Percentiles rank a stretch among this genome's conserved stretches.
These are phyloP conservation scores for Uria lomvia DNA, from an alignment of 2,113 vertebrate genomes.

Conservation along the genomic window DNA sequence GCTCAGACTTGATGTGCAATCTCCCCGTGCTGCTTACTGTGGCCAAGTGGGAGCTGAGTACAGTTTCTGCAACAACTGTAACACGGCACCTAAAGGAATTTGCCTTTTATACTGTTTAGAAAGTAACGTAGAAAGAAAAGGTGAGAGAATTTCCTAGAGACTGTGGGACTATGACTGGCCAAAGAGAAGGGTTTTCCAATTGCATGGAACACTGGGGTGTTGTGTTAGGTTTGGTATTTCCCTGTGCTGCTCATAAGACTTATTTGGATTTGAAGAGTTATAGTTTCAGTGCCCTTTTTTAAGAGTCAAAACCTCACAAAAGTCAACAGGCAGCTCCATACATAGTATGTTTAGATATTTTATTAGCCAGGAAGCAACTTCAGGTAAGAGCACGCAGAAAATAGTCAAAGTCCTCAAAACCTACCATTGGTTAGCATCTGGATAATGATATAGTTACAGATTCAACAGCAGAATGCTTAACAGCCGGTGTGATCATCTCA, in stretches of 20 bases:
- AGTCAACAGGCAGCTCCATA: neutral
- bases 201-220: neutral
- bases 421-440: neutral
- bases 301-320: neutral
- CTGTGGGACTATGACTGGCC: neutral
- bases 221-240: neutral
- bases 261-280: neutral
- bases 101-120: neutral
- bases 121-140: neutral
- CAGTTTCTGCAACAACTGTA: neutral
- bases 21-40: neutral
- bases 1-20: neutral
- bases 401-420: neutral
- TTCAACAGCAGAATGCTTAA: neutral
- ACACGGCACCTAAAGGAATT: neutral
- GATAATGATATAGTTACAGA: conserved; percentile 1
- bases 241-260: neutral
- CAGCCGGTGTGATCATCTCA: neutral
- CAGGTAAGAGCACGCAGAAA: neutral
- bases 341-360: neutral
- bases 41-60: neutral
- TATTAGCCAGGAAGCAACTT: neutral
- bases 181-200: neutral
- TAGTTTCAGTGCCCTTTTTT: neutral
- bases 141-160: neutral